Evolutionary conservation across 1,140 invertebrate species (phyloP), one percentile per base, ranked within the genome.

Genomic region (Ceratosolen fusciceps): DNA sequence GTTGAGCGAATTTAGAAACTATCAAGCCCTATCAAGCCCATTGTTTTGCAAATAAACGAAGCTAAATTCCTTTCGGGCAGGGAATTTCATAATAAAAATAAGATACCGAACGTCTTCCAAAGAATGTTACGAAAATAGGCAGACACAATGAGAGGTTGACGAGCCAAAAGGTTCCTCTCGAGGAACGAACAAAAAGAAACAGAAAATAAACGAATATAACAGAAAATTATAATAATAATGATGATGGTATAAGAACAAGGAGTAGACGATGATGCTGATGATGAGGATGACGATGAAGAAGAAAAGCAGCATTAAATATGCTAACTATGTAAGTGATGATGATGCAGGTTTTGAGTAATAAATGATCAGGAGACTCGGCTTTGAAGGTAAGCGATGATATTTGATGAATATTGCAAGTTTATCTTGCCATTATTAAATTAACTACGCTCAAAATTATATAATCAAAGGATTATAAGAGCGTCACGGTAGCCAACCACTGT

Each of bases 371-470:
- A 37, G 26, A 37, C 37, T 34, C 37, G 1, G 10, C 3, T 65
- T 37, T 65, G 34, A 3, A 65, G 2, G 21, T 37, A 10, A 65
- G 5, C 60, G 0, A 37, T 65, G 19, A 8, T 34, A 37, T 65
- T 65, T 16, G 31, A 65, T 65, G 19, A 37, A 65, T 52, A 65
- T 37, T 37, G 21, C 8, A 37, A 65, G 31, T 65, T 62, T 65
- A 65, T 65, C 31, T 1, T 5, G 31, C 34, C n/a, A 65, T 65
- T 65, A 65, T 65, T 65, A 8, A 65, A 65, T 65, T 65, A 65
- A 37, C 31, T 65, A 65, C 60, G 60, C 16, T 65, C 60, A 37
- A 65, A 65, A 65, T 65, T 65, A 65, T 37, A 65, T 65, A 65
- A 65, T 65, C 60, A 31, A 65, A 65, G 34, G 60, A 65, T 37